A percentile compares a stretch with the other conserved stretches of the same genome.
These are phyloP conservation scores for Amphimedon queenslandica DNA, from an alignment of 37 sponge, comb jelly and placozoan species.

Conservation along the genomic window DNA sequence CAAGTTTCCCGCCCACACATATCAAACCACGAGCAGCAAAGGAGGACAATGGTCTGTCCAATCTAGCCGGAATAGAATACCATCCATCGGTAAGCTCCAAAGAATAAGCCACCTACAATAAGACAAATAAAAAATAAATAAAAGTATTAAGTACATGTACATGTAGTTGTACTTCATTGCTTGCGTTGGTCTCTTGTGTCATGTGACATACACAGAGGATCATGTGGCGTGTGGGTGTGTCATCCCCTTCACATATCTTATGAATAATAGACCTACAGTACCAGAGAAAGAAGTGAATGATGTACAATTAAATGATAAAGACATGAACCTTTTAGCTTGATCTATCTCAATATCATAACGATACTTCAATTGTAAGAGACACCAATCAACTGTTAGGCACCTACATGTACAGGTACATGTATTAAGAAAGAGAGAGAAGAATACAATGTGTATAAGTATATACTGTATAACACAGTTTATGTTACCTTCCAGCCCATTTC, in stretches of 20 bases:
- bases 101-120: too few relatives aligned
- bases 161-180: too few relatives aligned
- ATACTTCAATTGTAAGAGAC: slow-evolving; percentile 79
- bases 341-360: slow-evolving; percentile 87
- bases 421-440: too few relatives aligned
- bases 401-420: too few relatives aligned
- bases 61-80: slow-evolving; percentile 59
- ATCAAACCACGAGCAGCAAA: slow-evolving; percentile 38
- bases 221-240: slow-evolving; percentile 59
- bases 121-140: not conserved
- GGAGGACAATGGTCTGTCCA: slow-evolving; percentile 58
- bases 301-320: too few relatives aligned
- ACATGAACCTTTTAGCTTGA: slow-evolving; percentile 61
- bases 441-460: too few relatives aligned
- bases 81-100: slow-evolving; percentile 86
- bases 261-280: slow-evolving; percentile 54
- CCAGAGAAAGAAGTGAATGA: too few relatives aligned
- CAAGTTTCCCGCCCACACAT: slow-evolving; percentile 63
- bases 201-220: slow-evolving; percentile 63
- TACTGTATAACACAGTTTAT: too few relatives aligned
- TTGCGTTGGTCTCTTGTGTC: not conserved
- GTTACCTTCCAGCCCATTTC: slow-evolving; percentile 51
- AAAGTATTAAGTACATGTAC: not conserved
- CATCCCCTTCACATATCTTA: slow-evolving; percentile 82
- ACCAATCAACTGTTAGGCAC: slow-evolving; percentile 72